Conservation (phyloP, 2,797 vertebrate species). For the Malacoctenus gilli region DNA sequence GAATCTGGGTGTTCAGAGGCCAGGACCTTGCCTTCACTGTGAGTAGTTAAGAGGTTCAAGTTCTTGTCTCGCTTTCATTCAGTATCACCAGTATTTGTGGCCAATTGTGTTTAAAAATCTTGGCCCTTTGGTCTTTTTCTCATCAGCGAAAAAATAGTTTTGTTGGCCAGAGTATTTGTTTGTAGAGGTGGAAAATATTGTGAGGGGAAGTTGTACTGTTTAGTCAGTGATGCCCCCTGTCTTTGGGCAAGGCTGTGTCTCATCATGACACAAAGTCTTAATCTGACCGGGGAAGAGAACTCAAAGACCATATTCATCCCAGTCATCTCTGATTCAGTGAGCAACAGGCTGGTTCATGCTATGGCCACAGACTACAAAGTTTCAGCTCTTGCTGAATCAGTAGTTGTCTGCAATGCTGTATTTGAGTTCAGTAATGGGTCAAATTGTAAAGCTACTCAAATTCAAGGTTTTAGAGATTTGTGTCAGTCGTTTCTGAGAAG, state of each 20-base stretch:
- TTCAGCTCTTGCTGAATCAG: neutral
- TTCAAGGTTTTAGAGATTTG: no score
- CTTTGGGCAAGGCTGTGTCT: slow-evolving; percentile 76
- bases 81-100: no score
- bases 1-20: slow-evolving; percentile 92
- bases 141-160: no score
- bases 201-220: neutral
- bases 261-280: slow-evolving; percentile 69
- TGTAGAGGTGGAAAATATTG: neutral
- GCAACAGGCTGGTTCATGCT: slow-evolving; percentile 77
- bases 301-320: slow-evolving; percentile 72
- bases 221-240: slow-evolving; percentile 40
- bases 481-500: neutral
- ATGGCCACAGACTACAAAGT: slow-evolving; percentile 55
- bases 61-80: no score
- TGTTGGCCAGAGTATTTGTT: no score
- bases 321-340: slow-evolving; percentile 70
- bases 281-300: slow-evolving; percentile 74
- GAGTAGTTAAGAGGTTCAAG: slow-evolving; percentile 45
- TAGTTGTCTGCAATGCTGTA: neutral
- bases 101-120: no score
- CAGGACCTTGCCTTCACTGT: slow-evolving; percentile 90
- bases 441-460: no score
- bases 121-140: no score
- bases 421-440: no score